Evolutionary conservation across 2,113 vertebrate genomes (phyloP).

Genomic region (Corapipo altera): DNA sequence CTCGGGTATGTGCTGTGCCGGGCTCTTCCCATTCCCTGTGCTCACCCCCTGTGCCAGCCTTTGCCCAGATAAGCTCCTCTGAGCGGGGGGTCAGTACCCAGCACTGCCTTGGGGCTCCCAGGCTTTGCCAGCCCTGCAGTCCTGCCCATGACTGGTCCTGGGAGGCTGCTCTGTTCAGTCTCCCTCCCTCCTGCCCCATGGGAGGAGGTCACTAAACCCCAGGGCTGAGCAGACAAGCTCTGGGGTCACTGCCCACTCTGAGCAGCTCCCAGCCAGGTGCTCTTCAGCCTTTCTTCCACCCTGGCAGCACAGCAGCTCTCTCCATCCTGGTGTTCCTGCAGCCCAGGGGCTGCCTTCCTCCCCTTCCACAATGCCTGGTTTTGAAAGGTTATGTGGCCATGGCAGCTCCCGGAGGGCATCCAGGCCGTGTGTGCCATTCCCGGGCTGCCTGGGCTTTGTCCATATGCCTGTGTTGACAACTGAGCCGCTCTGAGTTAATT

Average conservation of each 20-base stretch:
- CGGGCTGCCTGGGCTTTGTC: not conserved
- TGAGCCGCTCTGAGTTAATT: slow-evolving; percentile 36
- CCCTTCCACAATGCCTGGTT: accelerated
- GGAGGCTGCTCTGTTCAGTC: not conserved
- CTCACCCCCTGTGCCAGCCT: accelerated
- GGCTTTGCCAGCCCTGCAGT: not conserved
- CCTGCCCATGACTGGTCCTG: accelerated
- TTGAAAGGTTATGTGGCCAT: not conserved
- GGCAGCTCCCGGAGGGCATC: not conserved
- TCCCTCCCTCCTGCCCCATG: accelerated
- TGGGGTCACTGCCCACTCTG: not conserved
- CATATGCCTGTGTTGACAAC: slow-evolving; percentile 51
- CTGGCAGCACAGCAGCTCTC: accelerated
- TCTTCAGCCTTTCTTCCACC: not conserved
- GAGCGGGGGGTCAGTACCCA: accelerated
- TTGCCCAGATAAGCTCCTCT: not conserved
- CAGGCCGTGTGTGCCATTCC: not conserved
- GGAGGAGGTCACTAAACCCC: accelerated
- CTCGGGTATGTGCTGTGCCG: accelerated
- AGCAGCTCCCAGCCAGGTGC: not conserved
- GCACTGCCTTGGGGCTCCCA: accelerated
- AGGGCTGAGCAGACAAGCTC: not conserved
- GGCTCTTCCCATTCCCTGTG: not conserved
- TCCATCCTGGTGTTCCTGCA: not conserved
- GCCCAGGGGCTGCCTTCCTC: accelerated